A percentile compares a stretch with the other conserved stretches of the same genome.
Evolutionary conservation across 1,140 invertebrate genomes (phyloP).

Genomic region (Drosophila ohnishii): DNA sequence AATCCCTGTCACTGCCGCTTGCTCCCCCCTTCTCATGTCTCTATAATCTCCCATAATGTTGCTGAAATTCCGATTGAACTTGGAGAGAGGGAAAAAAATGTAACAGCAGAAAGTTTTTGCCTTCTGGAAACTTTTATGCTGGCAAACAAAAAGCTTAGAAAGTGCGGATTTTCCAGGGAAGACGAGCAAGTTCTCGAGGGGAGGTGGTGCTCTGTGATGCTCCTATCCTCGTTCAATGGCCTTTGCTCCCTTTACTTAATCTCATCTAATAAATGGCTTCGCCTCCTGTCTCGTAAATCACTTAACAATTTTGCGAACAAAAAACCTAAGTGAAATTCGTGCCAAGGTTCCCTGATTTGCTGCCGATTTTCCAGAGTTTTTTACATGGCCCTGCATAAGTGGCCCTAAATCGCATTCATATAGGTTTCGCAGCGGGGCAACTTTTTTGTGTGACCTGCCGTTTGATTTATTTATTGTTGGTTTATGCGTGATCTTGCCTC

Average conservation of each 20-base stretch:
- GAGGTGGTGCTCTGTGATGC: background rate
- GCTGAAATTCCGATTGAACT: slow-evolving; percentile 67
- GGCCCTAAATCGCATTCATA: slow-evolving; percentile 82
- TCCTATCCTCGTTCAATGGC: slow-evolving; percentile 26
- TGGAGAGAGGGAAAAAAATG: slow-evolving; percentile 16
- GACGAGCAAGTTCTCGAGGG: background rate
- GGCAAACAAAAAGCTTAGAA: slow-evolving; percentile 38
- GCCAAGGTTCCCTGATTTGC: slow-evolving; percentile 69
- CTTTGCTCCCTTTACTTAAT: slow-evolving; percentile 78
- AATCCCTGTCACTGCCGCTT: background rate
- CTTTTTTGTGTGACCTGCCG: slow-evolving; percentile 76
- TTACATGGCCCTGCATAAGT: slow-evolving; percentile 82
- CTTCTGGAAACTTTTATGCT: slow-evolving; percentile 51
- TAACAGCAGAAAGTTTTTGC: slow-evolving; percentile 50
- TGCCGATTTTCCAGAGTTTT: slow-evolving; percentile 63
- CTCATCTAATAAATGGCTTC: slow-evolving; percentile 82
- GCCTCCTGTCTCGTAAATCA: slow-evolving; percentile 83
- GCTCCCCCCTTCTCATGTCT: slow-evolving; percentile 7
- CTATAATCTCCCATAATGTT: slow-evolving; percentile 72
- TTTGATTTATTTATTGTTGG: slow-evolving; percentile 82
- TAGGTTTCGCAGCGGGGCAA: slow-evolving; percentile 47
- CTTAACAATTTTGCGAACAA: slow-evolving; percentile 82
- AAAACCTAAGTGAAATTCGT: slow-evolving; percentile 71
- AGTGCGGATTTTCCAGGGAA: slow-evolving; percentile 12
- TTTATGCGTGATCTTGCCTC: slow-evolving; percentile 82